Base-by-base conservation (phyloP, 2,113 vertebrate species). In the Oncorhynchus gorbuscha region DNA sequence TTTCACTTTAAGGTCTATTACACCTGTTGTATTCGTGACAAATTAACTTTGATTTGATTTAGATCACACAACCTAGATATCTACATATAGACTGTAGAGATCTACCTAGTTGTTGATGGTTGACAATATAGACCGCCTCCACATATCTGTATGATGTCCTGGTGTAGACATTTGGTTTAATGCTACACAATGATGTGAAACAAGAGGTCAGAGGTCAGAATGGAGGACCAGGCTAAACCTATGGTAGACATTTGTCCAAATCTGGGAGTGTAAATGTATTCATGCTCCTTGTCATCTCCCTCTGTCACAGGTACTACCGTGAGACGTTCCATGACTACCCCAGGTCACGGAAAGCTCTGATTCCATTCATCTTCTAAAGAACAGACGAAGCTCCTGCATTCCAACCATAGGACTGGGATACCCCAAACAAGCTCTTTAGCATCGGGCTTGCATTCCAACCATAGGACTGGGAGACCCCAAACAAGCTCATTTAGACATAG, bases 361-460 rank as follows among this genome's bases (percentile, higher is more conserved):
- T 98, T 90, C 97, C 96, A 79, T 96, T 96, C 78, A 85, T 98
- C 88, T 94, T 96, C 86, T 98, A 91, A 95, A 75, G 79, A 35
- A 35, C 35, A 8, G 35, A 80, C 0, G 9, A 35, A 18, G 9
- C 20, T 7, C 26, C 16, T 55, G 51, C 51, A 18, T 55, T 18
- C 58, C 58, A 61, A 20, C 20, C 5, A 20, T 13, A 22, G 58
- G 20, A 61, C 14, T 5, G 48, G 13, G 18, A 61, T 20, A 20
- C 58, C 14, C 58, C 20, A 20, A n/a, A 22, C 5, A 20, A n/a
- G 58, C 58, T 14, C 58, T n/a, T 61, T n/a, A 61, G 58, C 24
- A 61, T 61, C 58, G 5, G 58, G n/a, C 14, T 51, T 51, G 49
- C 49, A 51, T 14, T 13, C 49, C 49, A 51, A 51, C 24, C 24